phyloP scores from a whole-genome alignment of 1,140 invertebrate species.

The Magallana ariakensis region DNA sequence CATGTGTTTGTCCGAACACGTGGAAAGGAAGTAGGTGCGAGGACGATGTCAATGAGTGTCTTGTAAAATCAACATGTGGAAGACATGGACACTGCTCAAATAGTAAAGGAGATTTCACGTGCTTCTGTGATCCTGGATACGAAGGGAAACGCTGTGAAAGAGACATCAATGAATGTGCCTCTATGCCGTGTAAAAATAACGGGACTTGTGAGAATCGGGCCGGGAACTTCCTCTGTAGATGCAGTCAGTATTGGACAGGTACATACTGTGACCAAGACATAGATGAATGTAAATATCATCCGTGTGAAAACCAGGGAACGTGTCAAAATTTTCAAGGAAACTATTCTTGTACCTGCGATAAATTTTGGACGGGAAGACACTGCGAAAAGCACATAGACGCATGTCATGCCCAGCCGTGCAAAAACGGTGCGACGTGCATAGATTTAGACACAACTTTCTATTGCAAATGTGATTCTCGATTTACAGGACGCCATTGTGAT shows the following conservation, averaged over 20 bases:
- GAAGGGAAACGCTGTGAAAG: conserved; percentile 49
- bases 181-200: conserved; percentile 37
- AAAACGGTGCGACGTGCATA: conserved; percentile 24
- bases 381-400: conserved; percentile 40
- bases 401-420: conserved; percentile 17
- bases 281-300: conserved; percentile 39
- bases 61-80: background rate
- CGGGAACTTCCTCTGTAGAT: conserved; percentile 35
- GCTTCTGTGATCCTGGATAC: conserved; percentile 55
- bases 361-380: conserved; percentile 32
- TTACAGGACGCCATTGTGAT: conserved; percentile 76
- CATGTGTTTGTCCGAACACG: conserved; percentile 1
- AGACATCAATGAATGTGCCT: conserved; percentile 44
- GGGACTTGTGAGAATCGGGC: conserved; percentile 40
- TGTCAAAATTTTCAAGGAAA: conserved; percentile 5
- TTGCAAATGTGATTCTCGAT: conserved; percentile 83
- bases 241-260: conserved; percentile 5
- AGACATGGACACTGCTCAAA: conserved; percentile 52
- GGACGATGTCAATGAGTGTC: conserved; percentile 56
- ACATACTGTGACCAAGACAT: conserved; percentile 12
- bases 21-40: conserved; percentile 52
- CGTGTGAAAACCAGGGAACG: conserved; percentile 20
- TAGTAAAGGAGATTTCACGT: conserved; percentile 49
- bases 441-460: conserved; percentile 1
- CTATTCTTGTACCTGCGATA: conserved; percentile 32